Evolutionary conservation across 2,113 vertebrate genomes (phyloP), one percentile per base, ranked within the genome.

Genomic region (Rhinopomastus cyanomelas): DNA sequence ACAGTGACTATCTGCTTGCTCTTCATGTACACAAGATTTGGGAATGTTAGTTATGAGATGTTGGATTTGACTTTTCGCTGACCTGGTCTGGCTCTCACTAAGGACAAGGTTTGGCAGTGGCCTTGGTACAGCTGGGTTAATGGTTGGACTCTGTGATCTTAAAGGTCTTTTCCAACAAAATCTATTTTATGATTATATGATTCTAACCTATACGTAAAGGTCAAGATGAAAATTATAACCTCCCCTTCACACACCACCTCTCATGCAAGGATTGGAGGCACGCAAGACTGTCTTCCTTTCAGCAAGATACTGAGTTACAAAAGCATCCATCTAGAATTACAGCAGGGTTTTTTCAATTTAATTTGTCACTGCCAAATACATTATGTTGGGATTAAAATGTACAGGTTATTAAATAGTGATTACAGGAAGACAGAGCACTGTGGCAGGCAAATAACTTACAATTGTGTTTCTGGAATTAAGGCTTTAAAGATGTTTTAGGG

Each of bases 401-500:
- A 32, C 23, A 48, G 56, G 67, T 80, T 91, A 93, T 93, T 93
- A 92, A 92, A 83, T 19, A 76, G 75, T 64, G 60, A 69, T 91
- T 92, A 89, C 59, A 82, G 77, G 79, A 81, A 42, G 89, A 69
- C 21, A 16, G 32, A 21, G 3, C 34, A n/a, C 72, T 60, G 52
- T 55, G 65, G 57, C 80, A 89, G 88, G 87, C 81, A 76, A 92
- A 77, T 89, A 73, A 83, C 42, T 72, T 48, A 32, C 11, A n/a
- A 72, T 42, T 42, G 39, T 15, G 71, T 81, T 76, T 49, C 55
- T 92, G 68, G 84, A 94, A 90, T 75, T n/a, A 92, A 66, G 55
- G 62, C 79, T 89, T 82, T 82, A 78, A 73, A 92, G 87, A 66
- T 30, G 66, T 86, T 94, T 92, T 69, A 82, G 51, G 75, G 82